These are phyloP conservation scores for Chaetura pelagica DNA, from an alignment of 2,113 vertebrate genomes.

Conservation along the genomic window DNA sequence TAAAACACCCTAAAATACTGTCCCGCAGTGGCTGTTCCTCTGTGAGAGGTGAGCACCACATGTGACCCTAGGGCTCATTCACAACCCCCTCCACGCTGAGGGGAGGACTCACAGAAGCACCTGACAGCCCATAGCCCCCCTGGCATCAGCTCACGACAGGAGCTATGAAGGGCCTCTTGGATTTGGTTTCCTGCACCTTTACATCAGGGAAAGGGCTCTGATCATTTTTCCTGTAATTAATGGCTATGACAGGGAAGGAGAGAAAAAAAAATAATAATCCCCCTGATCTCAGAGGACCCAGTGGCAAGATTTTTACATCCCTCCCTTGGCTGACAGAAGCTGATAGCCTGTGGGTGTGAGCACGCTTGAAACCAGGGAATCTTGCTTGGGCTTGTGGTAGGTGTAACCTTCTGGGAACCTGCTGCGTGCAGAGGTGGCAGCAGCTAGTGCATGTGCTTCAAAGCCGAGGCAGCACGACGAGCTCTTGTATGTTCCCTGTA, in stretches of 20 bases:
- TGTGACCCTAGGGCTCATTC: no score
- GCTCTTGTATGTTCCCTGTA: not conserved
- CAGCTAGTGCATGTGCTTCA: not conserved
- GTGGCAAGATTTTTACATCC: not conserved
- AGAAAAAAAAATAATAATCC: not conserved
- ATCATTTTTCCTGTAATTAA: not conserved
- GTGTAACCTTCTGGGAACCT: not conserved
- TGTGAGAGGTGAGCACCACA: no score
- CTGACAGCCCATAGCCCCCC: no score
- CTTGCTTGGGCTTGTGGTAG: not conserved
- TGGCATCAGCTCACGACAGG: no score
- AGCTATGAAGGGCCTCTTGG: not conserved
- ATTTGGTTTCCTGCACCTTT: conserved; percentile 1
- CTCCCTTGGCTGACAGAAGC: not conserved
- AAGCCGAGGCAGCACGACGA: accelerated
- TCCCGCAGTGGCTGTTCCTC: no score
- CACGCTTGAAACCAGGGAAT: accelerated
- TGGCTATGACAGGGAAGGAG: not conserved
- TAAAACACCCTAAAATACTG: no score
- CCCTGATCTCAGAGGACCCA: not conserved
- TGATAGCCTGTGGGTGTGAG: accelerated
- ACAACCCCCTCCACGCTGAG: no score
- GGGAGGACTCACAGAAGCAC: no score
- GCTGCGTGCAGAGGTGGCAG: accelerated
- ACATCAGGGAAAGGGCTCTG: not conserved